These are phyloP conservation scores for Actenoides lindsayi DNA, from an alignment of 2,113 vertebrate species.

Conservation along the genomic window DNA sequence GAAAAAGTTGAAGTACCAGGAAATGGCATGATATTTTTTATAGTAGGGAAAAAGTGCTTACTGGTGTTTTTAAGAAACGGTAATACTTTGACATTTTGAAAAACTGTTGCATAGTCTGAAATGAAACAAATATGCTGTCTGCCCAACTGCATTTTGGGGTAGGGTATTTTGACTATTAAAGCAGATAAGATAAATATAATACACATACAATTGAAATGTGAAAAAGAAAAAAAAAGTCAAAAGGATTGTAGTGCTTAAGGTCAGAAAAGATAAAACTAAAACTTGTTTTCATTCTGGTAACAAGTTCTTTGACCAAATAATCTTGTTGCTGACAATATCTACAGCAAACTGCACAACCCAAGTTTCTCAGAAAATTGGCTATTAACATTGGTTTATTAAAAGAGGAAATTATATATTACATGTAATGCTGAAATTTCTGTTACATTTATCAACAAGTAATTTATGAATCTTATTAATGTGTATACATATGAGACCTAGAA, in stretches of 20 bases:
- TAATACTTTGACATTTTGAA: neutral
- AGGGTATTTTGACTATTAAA: neutral
- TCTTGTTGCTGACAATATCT: neutral
- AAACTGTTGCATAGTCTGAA: neutral
- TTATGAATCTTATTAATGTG: neutral
- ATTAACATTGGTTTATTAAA: neutral
- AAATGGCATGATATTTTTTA: neutral
- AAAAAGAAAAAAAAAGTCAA: neutral
- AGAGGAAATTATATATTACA: neutral
- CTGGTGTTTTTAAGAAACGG: neutral
- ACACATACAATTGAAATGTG: neutral
- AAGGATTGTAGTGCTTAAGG: neutral
- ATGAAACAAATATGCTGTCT: neutral
- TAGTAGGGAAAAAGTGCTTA: neutral
- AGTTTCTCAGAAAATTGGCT: neutral
- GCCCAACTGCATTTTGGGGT: neutral
- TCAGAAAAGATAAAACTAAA: neutral
- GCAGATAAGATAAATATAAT: neutral
- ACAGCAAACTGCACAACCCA: neutral
- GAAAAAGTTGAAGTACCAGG: neutral
- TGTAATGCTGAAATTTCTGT: neutral
- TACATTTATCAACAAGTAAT: neutral
- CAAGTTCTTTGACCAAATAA: neutral
- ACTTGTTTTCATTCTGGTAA: neutral
- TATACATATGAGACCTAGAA: neutral